Base-by-base conservation (phyloP, 2,113 vertebrate genomes). In the Pelvicachromis taeniatus region DNA sequence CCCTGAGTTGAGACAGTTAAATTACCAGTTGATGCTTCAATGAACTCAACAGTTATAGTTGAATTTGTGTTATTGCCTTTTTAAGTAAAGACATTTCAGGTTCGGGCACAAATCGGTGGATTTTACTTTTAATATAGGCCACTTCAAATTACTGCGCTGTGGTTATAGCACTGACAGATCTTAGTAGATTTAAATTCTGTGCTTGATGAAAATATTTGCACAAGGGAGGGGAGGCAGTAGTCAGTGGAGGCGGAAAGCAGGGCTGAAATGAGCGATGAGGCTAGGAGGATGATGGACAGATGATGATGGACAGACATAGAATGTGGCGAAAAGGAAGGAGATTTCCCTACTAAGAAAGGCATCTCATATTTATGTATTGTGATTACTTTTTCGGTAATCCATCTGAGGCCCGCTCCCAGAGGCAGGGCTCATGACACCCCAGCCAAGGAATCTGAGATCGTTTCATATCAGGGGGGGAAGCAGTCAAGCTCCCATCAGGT, bases 351-450 rank as follows among this genome's bases (percentile, higher is more conserved):
- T 85, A 80, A n/a, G 31, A 83, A 82, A 83, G 73, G 53, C 89
- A 87, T 94, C 93, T 93, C 88, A 82, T 92, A 92, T 94, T 91
- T 83, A 93, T 91, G 90, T 93, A 94, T 93, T 94, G 85, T 94
- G 84, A 83, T 94, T 83, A 88, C 80, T 91, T 95, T 81, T 91
- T 84, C 53, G 89, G 80, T 91, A 91, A 93, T 95, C 92, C 84
- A 95, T 78, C 83, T 90, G 92, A 78, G 84, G 83, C 56, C 81
- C 23, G 29, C 87, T 93, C 94, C 89, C 94, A 86, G 61, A 88
- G 91, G 94, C 92, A 85, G 87, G 83, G 85, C 83, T 87, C 90
- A 83, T 83, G 89, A 92, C 90, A 92, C 90, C 88, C 81, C 84
- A 89, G 84, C 87, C 83, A 29, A 70, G 78, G 85, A 95, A 93